These are phyloP conservation scores for Graphium colonna DNA, from an alignment of 2,888 invertebrate species.

Conservation along the genomic window DNA sequence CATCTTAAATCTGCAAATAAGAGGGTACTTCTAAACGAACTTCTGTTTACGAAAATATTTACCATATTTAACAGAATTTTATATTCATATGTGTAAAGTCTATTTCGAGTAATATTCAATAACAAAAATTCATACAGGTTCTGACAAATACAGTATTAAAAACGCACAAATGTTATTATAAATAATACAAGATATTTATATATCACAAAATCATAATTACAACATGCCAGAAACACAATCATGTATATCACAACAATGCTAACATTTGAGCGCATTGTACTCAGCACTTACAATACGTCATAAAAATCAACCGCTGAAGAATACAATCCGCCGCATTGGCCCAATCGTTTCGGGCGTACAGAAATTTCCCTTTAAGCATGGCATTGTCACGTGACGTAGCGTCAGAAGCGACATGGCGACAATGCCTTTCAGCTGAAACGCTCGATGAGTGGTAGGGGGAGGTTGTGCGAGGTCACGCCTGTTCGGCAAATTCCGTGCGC, in stretches of 20 bases:
- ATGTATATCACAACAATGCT: too few species aligned
- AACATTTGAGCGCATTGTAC: neutral
- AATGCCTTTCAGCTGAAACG: slow-evolving; percentile 65
- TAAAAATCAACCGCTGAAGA: neutral
- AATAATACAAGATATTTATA: neutral
- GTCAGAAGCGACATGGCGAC: slow-evolving; percentile 44
- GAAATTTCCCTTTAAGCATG: slow-evolving; percentile 10
- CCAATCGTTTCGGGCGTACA: slow-evolving; percentile 12
- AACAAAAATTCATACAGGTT: too few species aligned
- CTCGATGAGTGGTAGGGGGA: slow-evolving; percentile 64
- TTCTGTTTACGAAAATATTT: too few species aligned
- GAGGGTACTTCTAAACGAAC: too few species aligned
- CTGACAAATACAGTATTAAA: neutral
- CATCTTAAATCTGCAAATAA: too few species aligned
- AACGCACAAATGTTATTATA: neutral
- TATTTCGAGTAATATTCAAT: too few species aligned
- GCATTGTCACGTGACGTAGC: slow-evolving; percentile 9
- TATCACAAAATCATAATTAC: neutral
- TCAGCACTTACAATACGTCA: neutral
- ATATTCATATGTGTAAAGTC: too few species aligned
- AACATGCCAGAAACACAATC: neutral
- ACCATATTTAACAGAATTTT: too few species aligned
- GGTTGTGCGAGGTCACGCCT: slow-evolving; percentile 60
- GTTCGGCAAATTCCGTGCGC: slow-evolving; percentile 49
- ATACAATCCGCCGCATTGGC: slow-evolving; percentile 1